A percentile compares a stretch with the other conserved stretches of the same genome.
Conservation (phyloP, 2,797 vertebrate species). For the Pipistrellus pygmaeus region DNA sequence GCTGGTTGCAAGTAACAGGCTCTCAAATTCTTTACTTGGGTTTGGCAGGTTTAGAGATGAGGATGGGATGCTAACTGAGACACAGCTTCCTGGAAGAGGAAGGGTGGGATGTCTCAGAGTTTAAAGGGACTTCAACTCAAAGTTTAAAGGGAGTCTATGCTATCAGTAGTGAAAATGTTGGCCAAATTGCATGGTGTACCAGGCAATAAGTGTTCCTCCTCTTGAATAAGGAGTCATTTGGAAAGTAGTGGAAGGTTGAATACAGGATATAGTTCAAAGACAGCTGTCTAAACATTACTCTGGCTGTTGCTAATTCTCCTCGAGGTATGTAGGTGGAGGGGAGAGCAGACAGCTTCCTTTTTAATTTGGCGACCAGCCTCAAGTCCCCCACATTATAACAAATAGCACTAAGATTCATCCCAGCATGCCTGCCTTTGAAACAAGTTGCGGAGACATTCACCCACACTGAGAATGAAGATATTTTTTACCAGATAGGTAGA, state of each 20-base stretch:
- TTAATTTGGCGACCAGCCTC: not conserved
- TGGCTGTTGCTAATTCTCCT: not conserved
- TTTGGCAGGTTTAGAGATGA: not conserved
- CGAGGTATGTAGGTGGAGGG: not conserved
- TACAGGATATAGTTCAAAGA: constrained; percentile 12
- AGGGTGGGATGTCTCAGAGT: not conserved
- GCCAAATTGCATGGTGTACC: not conserved
- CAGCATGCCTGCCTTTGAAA: not conserved
- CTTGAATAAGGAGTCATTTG: not conserved
- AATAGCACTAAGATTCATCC: not conserved
- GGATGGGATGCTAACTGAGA: not conserved
- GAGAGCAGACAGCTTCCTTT: not conserved
- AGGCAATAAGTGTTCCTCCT: not conserved
- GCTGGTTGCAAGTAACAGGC: not conserved
- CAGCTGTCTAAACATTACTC: not conserved
- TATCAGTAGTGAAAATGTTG: not conserved
- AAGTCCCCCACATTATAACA: not conserved
- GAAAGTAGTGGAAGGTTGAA: not conserved
- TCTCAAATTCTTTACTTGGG: not conserved
- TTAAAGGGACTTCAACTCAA: not conserved
- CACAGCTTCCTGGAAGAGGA: not conserved
- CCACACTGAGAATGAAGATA: not conserved
- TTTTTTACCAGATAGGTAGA: not conserved
- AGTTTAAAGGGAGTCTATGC: not conserved
- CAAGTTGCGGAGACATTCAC: not conserved